Percentiles rank a stretch among this genome's conserved stretches.
These are phyloP conservation scores for cattle (Bos taurus) DNA, from an alignment of 2,113 vertebrate genomes.

Conservation along the genomic window DNA sequence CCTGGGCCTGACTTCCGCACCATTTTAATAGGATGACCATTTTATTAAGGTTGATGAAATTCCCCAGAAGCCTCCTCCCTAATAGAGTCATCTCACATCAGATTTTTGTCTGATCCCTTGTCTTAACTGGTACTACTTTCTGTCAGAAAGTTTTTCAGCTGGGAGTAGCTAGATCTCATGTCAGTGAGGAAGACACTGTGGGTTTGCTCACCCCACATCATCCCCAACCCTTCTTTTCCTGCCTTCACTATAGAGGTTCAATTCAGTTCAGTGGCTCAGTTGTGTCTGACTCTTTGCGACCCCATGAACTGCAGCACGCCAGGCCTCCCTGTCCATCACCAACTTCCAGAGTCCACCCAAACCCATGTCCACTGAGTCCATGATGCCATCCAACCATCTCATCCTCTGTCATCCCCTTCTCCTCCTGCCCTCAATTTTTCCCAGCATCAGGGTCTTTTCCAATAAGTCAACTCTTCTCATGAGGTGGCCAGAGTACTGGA, in stretches of 20 bases:
- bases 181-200: not conserved
- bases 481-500: not conserved
- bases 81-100: not conserved
- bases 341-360: not conserved
- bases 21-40: not conserved
- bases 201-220: not conserved
- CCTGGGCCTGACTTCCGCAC: not conserved
- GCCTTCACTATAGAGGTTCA: not conserved
- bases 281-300: not conserved
- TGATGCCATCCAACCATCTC: not conserved
- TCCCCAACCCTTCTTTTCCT: not conserved
- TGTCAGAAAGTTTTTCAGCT: not conserved
- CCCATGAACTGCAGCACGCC: not conserved
- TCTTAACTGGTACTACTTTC: not conserved
- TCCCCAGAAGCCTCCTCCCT: not conserved
- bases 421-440: not conserved
- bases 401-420: not conserved
- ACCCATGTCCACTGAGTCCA: not conserved
- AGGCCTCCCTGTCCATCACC: not conserved
- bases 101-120: not conserved
- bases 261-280: not conserved
- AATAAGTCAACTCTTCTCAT: not conserved
- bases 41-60: not conserved
- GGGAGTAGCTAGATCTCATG: not conserved
- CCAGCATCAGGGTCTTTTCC: not conserved